These are phyloP conservation scores for Prolemur simus DNA, from an alignment of 2,113 vertebrate genomes.

Conservation along the genomic window DNA sequence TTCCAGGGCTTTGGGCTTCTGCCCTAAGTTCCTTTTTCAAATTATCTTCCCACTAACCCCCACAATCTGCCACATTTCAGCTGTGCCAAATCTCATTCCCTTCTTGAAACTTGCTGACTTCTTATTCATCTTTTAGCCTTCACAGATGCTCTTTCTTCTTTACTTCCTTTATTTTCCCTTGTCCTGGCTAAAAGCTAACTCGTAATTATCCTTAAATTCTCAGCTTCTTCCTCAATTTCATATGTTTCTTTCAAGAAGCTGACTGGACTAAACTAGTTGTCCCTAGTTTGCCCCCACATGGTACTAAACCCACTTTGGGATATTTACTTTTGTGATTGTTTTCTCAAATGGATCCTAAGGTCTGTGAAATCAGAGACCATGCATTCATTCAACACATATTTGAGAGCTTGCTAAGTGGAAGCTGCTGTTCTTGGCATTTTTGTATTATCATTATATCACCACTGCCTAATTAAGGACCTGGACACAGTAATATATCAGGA, in stretches of 20 bases:
- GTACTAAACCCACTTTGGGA: not conserved
- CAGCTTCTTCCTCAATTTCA: not conserved
- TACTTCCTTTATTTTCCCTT: no score
- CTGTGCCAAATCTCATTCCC: not conserved
- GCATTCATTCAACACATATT: not conserved
- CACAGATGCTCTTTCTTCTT: not conserved
- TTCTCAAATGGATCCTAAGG: not conserved
- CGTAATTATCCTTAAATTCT: no score
- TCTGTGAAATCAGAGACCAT: not conserved
- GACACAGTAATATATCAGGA: not conserved
- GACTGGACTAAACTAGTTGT: not conserved
- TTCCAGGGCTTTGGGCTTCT: not conserved
- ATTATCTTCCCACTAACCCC: not conserved
- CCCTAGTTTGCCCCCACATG: not conserved
- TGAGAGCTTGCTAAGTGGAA: not conserved
- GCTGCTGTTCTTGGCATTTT: not conserved
- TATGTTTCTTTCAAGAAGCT: not conserved
- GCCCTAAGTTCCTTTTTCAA: not conserved
- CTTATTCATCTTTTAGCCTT: not conserved
- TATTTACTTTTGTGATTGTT: not conserved
- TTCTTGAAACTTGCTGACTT: not conserved
- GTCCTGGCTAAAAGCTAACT: not conserved
- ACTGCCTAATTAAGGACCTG: not conserved
- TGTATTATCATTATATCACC: not conserved
- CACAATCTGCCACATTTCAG: not conserved